phyloP scores from a whole-genome alignment of 2,797 vertebrate genomes.

The Cynodonichthys magdalenae region DNA sequence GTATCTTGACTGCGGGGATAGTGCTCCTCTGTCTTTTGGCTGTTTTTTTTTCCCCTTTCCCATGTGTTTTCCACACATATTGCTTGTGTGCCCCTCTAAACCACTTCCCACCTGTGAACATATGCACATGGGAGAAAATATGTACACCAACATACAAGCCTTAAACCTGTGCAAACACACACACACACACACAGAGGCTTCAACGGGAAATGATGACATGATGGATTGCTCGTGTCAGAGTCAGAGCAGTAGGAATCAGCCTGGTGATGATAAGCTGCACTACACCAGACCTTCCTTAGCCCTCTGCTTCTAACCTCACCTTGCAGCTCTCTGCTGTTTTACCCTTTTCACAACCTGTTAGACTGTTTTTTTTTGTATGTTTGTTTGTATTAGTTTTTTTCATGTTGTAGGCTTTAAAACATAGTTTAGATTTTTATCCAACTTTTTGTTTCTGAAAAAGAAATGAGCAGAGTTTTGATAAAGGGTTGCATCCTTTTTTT shows the following conservation, averaged over 20 bases:
- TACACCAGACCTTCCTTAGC: constrained; percentile 62
- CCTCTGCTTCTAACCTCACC: constrained; percentile 42
- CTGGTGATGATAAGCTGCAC: constrained; percentile 81
- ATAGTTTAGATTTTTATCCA: not conserved
- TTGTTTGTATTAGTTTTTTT: constrained; percentile 4
- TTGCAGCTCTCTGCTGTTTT: constrained; percentile 51
- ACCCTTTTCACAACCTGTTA: constrained; percentile 16
- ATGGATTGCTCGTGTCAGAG: constrained; percentile 88
- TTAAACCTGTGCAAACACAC: constrained; percentile 15
- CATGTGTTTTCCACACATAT: not conserved
- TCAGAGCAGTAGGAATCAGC: constrained; percentile 85
- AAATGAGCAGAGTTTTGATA: not conserved
- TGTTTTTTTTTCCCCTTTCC: constrained; percentile 1
- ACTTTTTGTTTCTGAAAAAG: not conserved
- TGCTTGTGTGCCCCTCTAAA: not conserved
- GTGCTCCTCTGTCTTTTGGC: constrained; percentile 8
- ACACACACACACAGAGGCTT: constrained; percentile 61
- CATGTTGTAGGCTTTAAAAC: not conserved
- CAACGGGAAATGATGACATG: constrained; percentile 83
- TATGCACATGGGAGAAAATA: constrained; percentile 8
- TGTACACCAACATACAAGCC: constrained; percentile 17
- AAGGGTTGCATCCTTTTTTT: constrained; percentile 4
- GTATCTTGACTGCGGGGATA: constrained; percentile 67
- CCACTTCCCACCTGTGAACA: constrained; percentile 3
- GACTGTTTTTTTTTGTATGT: not conserved